Conservation (phyloP, 2,888 invertebrate genomes). For the Junonia oenone region DNA sequence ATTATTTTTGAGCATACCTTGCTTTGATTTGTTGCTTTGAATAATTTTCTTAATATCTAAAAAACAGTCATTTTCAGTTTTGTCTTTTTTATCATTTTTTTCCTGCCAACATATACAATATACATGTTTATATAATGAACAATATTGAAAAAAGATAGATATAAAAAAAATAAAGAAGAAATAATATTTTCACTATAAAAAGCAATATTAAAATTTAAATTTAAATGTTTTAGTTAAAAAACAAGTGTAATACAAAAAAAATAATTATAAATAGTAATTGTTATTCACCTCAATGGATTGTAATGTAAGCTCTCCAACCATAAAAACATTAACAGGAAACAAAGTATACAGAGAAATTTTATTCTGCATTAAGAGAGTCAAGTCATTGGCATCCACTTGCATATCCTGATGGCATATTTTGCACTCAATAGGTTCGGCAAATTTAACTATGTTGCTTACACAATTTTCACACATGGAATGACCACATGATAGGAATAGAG, state of each 20-base stretch:
- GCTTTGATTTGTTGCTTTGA: constrained; percentile 37
- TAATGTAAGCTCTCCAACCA: constrained; percentile 59
- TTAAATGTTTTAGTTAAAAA: no score
- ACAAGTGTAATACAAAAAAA: no score
- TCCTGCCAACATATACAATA: constrained; percentile 26
- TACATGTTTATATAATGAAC: constrained; percentile 2
- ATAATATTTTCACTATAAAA: no score
- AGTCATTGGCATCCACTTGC: constrained; percentile 38
- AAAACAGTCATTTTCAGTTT: constrained; percentile 39
- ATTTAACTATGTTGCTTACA: constrained; percentile 54
- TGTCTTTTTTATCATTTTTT: constrained; percentile 18
- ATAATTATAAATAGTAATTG: no score
- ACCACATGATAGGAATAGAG: constrained; percentile 82
- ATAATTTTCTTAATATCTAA: constrained; percentile 51
- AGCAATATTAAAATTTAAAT: no score
- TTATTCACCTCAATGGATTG: constrained; percentile 45
- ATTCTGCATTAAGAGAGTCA: constrained; percentile 38
- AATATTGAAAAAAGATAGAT: neutral
- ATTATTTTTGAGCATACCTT: constrained; percentile 51
- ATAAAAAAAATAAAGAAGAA: no score
- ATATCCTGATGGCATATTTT: constrained; percentile 62
- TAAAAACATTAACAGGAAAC: constrained; percentile 57
- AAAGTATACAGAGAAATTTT: constrained; percentile 44
- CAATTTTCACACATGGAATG: constrained; percentile 85
- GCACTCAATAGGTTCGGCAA: constrained; percentile 67